These are phyloP conservation scores for Polypterus bichir DNA, from an alignment of 2,113 vertebrate species.

Conservation along the genomic window DNA sequence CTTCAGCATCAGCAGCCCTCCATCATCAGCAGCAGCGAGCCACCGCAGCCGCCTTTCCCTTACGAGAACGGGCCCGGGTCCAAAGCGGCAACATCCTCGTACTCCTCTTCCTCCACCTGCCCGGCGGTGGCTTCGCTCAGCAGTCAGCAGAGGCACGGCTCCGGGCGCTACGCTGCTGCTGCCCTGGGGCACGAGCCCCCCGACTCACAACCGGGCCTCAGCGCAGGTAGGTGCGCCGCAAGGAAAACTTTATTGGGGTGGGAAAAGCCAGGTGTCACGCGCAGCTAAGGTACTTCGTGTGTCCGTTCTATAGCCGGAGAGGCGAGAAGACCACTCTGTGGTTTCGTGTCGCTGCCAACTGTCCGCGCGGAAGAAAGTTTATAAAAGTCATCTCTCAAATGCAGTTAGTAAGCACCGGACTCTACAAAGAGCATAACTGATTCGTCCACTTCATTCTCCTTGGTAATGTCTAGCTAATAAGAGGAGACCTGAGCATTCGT, in stretches of 20 bases:
- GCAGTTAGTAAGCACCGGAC: too few species aligned
- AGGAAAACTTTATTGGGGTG: constrained; percentile 18
- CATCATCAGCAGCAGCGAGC: constrained; percentile 42
- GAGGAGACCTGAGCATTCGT: too few species aligned
- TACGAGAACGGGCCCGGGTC: constrained; percentile 58
- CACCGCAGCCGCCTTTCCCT: constrained; percentile 52
- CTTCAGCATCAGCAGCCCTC: constrained; percentile 41
- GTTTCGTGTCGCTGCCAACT: too few species aligned
- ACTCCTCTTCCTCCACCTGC: constrained; percentile 27
- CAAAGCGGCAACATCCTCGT: constrained; percentile 56
- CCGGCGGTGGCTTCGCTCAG: constrained; percentile 36
- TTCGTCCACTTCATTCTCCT: too few species aligned
- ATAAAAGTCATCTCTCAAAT: too few species aligned
- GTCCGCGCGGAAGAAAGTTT: too few species aligned
- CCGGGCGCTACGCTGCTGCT: constrained; percentile 42
- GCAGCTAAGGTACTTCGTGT: too few species aligned
- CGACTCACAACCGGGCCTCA: constrained; percentile 62
- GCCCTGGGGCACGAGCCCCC: constrained; percentile 37
- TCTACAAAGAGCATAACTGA: too few species aligned
- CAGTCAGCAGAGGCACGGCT: constrained; percentile 37
- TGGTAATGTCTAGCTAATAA: too few species aligned
- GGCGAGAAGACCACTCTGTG: too few species aligned
- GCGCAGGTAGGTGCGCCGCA: constrained; percentile 59
- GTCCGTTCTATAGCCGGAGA: too few species aligned
- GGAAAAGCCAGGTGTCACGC: too few species aligned